Percentiles rank a stretch among this genome's conserved stretches.
These are phyloP conservation scores for Pammene fasciana DNA, from an alignment of 2,888 invertebrate species.

Conservation along the genomic window DNA sequence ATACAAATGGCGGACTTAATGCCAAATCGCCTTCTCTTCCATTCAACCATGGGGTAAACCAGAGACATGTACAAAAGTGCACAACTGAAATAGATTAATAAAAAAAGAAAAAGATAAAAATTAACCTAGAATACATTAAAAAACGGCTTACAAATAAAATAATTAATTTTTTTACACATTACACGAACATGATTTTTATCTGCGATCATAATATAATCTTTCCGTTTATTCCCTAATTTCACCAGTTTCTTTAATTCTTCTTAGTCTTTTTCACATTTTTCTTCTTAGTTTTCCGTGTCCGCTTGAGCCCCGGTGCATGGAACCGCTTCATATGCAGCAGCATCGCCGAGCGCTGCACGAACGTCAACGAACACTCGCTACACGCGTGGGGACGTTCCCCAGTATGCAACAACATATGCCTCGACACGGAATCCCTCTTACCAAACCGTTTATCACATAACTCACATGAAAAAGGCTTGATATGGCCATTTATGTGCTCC, in stretches of 20 bases:
- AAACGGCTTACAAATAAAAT: too few species aligned
- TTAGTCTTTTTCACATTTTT: not conserved
- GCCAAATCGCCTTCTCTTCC: too few species aligned
- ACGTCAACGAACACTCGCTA: not conserved
- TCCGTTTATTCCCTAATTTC: not conserved
- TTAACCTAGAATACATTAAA: too few species aligned
- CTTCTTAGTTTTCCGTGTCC: not conserved
- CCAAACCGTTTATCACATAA: slow-evolving; percentile 9
- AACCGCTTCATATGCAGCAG: not conserved
- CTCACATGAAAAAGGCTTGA: not conserved
- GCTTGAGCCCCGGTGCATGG: not conserved
- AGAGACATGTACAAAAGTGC: too few species aligned
- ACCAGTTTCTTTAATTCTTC: not conserved
- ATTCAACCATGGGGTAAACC: too few species aligned
- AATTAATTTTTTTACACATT: too few species aligned
- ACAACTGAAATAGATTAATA: too few species aligned
- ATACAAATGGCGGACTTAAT: too few species aligned
- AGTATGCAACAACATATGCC: slow-evolving; percentile 4
- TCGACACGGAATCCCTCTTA: not conserved
- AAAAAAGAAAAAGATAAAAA: too few species aligned
- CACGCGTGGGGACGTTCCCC: slow-evolving; percentile 12
- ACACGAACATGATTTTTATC: not conserved
- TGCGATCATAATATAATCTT: not conserved
- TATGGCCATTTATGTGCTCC: slow-evolving; percentile 11
- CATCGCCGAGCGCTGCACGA: slow-evolving; percentile 9